Evolutionary conservation across 1,140 invertebrate genomes (phyloP).

Genomic region (Anadara kagoshimensis): DNA sequence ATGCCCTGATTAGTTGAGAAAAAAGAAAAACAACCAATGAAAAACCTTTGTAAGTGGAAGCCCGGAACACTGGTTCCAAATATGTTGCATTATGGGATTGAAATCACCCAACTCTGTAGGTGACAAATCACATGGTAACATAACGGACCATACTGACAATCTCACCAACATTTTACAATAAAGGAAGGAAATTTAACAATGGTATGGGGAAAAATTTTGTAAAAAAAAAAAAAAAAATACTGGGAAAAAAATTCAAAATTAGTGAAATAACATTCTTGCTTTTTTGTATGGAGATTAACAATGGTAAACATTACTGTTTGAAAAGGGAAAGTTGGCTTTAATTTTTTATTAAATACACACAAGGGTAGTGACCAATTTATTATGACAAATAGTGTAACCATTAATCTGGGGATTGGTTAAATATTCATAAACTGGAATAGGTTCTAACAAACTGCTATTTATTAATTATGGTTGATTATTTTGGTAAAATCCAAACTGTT

Average conservation of each 20-base stretch:
- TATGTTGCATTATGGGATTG: constrained; percentile 4
- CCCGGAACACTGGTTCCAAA: constrained; percentile 42
- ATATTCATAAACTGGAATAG: too few relatives aligned
- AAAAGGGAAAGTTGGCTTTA: too few relatives aligned
- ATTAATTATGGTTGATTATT: too few relatives aligned
- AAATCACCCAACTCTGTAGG: background rate
- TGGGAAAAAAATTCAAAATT: background rate
- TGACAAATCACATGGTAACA: constrained; percentile 5
- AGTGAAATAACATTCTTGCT: background rate
- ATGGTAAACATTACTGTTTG: too few relatives aligned
- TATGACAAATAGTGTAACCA: too few relatives aligned
- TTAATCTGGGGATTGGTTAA: too few relatives aligned
- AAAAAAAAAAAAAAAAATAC: background rate
- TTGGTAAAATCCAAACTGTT: too few relatives aligned
- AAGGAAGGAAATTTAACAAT: background rate
- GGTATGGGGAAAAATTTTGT: background rate
- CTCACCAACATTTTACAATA: constrained; percentile 13
- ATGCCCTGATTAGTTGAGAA: constrained; percentile 44
- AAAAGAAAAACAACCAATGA: constrained; percentile 32
- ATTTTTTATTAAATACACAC: too few relatives aligned
- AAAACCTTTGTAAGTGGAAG: constrained; percentile 45
- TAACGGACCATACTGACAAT: constrained; percentile 2
- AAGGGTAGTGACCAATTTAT: too few relatives aligned
- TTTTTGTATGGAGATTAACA: background rate
- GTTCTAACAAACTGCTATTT: too few relatives aligned